Evolutionary conservation across 1,140 invertebrate genomes (phyloP).

Genomic region (Parapsyche elsis): DNA sequence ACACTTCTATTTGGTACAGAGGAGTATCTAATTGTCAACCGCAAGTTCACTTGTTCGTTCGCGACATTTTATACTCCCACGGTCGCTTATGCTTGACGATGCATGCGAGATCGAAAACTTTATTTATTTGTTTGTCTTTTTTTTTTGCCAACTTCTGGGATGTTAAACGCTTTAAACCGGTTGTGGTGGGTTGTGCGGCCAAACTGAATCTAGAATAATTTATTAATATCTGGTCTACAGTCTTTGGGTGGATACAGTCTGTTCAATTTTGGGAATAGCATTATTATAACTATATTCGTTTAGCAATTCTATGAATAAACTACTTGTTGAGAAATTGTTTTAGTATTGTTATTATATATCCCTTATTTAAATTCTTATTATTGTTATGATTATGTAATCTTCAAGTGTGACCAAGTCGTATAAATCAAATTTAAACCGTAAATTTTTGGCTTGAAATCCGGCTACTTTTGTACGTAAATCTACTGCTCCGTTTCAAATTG

Average conservation of each 20-base stretch:
- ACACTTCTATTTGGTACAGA: background rate
- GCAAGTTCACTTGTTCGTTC: background rate
- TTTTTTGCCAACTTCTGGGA: slow-evolving; percentile 3
- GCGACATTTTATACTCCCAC: slow-evolving; percentile 4
- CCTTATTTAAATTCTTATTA: no score
- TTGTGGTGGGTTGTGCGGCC: slow-evolving; percentile 19
- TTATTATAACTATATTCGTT: no score
- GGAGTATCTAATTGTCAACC: background rate
- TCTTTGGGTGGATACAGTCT: background rate
- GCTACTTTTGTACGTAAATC: no score
- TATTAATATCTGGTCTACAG: background rate
- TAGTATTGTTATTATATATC: no score
- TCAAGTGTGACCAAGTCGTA: no score
- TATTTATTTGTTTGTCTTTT: background rate
- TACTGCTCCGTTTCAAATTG: no score
- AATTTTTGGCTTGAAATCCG: no score
- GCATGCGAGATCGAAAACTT: slow-evolving; percentile 6
- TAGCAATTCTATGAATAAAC: no score
- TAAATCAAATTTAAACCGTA: no score
- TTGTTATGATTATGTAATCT: no score
- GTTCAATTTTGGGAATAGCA: no score
- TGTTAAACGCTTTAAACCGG: slow-evolving; percentile 1
- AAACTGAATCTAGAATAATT: background rate
- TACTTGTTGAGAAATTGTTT: no score
- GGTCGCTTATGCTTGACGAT: background rate